A percentile compares a stretch with the other conserved stretches of the same genome.
phyloP scores from a whole-genome alignment of 2,113 vertebrate species.

The Poeciliopsis prolifica region DNA sequence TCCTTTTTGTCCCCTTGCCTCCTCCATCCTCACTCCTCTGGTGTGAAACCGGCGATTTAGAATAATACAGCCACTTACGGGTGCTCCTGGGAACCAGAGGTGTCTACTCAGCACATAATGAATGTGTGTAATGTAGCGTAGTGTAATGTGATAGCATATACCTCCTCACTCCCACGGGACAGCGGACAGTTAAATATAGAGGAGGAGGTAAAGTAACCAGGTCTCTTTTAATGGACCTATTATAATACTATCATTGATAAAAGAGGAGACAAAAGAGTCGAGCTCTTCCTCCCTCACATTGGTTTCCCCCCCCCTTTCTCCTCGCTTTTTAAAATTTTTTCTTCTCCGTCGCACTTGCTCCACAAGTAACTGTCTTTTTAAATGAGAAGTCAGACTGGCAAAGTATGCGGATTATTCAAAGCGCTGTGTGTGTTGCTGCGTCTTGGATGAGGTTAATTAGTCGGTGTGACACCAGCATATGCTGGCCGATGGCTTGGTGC shows the following conservation, averaged over 20 bases:
- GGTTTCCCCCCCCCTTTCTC: slow-evolving; percentile 13
- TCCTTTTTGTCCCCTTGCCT: slow-evolving; percentile 37
- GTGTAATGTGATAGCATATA: slow-evolving; percentile 78
- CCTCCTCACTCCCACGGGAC: slow-evolving; percentile 70
- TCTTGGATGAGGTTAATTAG: slow-evolving; percentile 54
- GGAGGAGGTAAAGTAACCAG: slow-evolving; percentile 71
- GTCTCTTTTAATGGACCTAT: slow-evolving; percentile 77
- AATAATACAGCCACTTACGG: slow-evolving; percentile 78
- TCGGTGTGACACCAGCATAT: slow-evolving; percentile 56
- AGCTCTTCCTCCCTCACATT: slow-evolving; percentile 24
- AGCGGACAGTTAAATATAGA: slow-evolving; percentile 77
- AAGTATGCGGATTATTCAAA: slow-evolving; percentile 31
- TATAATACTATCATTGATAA: slow-evolving; percentile 78
- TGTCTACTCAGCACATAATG: slow-evolving; percentile 80
- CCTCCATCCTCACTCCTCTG: slow-evolving; percentile 55
- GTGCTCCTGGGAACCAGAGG: slow-evolving; percentile 74
- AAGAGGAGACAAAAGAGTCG: slow-evolving; percentile 46
- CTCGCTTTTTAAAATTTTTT: slow-evolving; percentile 40
- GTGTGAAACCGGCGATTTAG: slow-evolving; percentile 76
- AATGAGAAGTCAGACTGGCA: slow-evolving; percentile 21
- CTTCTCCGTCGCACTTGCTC: slow-evolving; percentile 35
- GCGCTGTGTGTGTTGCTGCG: slow-evolving; percentile 24
- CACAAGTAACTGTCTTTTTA: slow-evolving; percentile 20
- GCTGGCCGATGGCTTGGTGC: slow-evolving; percentile 42
- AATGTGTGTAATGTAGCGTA: slow-evolving; percentile 81